Evolutionary conservation across 1,140 invertebrate genomes (phyloP), one percentile per base, ranked within the genome.

Genomic region (Leptinotarsa lineolata): DNA sequence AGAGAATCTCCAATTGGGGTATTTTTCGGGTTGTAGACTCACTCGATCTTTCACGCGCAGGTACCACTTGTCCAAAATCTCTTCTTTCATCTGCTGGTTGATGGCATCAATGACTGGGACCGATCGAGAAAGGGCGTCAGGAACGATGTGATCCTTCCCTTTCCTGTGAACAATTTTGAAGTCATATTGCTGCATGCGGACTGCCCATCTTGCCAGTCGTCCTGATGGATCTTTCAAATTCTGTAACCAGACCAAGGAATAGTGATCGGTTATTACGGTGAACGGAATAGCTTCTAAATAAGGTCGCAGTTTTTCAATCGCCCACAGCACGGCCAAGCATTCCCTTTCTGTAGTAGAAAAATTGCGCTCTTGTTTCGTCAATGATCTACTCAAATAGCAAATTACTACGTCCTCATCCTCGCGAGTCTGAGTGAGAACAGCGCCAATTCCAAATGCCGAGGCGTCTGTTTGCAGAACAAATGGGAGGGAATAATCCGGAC

Each of bases 341-440:
- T 89, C 87, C 68, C 80, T 77, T 77, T 89, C 86, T 3, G 84
- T 86, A 5, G 78, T 78, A 3, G 73, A 77, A 73, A 87, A 89
- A 22, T 86, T 85, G 65, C 72, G 72, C 77, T 90, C 88, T 4
- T 4, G 4, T 58, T 67, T 68, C 16, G 70, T 63, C n/a, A 78
- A 21, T 4, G 66, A 30, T 8, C 76, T 39, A 39, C 18, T 46
- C 13, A 65, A 2, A 61, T 76, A 76, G 44, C 24, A 45, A 16
- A 74, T 69, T 2, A 72, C 68, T 13, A 64, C 11, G 20, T 76
- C 72, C n/a, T 45, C 68, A 68, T 70, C 74, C 5, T 72, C 13
- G 22, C 45, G 15, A 1, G 54, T 54, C 64, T 77, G 76, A 22
- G 59, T 70, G 0, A 81, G 63, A 16, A 82, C 68, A 13, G 77